Conservation (phyloP, 2,113 vertebrate species). For the Isichthys henryi region DNA sequence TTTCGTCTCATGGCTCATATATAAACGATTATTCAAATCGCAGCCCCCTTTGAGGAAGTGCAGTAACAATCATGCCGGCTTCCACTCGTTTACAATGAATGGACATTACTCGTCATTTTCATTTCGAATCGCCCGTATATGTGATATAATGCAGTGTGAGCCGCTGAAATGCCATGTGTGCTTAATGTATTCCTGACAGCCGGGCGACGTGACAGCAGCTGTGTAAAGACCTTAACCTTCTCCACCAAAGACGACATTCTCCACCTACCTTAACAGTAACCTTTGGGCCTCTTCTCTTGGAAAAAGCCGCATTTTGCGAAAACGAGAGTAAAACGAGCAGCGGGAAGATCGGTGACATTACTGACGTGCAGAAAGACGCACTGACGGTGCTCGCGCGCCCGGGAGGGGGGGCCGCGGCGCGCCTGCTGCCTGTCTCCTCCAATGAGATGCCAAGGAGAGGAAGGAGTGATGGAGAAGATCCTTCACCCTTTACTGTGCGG, state of each 20-base stretch:
- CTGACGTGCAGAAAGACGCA: conserved; percentile 14
- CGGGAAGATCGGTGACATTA: conserved; percentile 25
- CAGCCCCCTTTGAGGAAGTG: background rate
- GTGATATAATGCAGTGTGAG: background rate
- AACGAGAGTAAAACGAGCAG: conserved; percentile 27
- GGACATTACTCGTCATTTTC: background rate
- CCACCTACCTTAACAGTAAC: conserved; percentile 66
- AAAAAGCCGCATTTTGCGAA: conserved; percentile 33
- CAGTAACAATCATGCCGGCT: background rate
- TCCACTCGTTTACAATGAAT: background rate
- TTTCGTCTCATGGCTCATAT: background rate
- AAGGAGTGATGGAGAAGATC: background rate
- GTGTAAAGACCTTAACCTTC: background rate
- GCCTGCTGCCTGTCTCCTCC: conserved; percentile 32
- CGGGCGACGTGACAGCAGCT: background rate
- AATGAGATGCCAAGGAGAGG: background rate
- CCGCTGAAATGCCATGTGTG: background rate
- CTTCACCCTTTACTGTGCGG: background rate
- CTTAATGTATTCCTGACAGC: background rate
- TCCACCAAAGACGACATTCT: background rate
- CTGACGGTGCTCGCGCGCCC: background rate
- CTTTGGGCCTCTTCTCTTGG: conserved; percentile 51
- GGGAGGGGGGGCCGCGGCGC: background rate
- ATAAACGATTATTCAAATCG: background rate
- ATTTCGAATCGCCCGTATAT: background rate